These are phyloP conservation scores for Tetraodon nigroviridis DNA, from an alignment of 2,113 vertebrate species.

Conservation along the genomic window DNA sequence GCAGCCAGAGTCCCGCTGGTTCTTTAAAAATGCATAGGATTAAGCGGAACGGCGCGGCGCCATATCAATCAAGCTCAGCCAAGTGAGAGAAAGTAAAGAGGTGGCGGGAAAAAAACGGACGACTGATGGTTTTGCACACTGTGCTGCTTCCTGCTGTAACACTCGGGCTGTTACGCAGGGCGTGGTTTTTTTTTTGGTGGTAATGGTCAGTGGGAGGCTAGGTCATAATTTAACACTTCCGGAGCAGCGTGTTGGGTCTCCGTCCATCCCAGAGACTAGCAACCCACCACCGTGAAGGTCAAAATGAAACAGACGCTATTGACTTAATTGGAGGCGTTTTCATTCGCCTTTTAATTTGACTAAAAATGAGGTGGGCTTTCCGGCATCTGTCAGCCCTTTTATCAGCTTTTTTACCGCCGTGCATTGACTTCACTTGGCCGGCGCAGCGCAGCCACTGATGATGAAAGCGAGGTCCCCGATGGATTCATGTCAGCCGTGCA, in stretches of 20 bases:
- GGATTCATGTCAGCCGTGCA: slow-evolving; percentile 43
- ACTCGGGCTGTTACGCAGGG: slow-evolving; percentile 5
- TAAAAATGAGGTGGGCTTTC: slow-evolving; percentile 10
- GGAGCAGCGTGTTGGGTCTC: slow-evolving; percentile 14
- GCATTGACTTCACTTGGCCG: slow-evolving; percentile 1
- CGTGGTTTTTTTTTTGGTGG: slow-evolving; percentile 9
- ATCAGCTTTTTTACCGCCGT: slow-evolving; percentile 3
- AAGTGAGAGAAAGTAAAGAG: slow-evolving; percentile 54
- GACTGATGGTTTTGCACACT: slow-evolving; percentile 52
- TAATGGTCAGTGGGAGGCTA: slow-evolving; percentile 12
- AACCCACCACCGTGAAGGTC: slow-evolving; percentile 4
- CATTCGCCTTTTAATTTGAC: not conserved
- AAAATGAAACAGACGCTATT: slow-evolving; percentile 30
- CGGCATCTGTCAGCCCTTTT: not conserved
- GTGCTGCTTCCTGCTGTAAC: slow-evolving; percentile 15
- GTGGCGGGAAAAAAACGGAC: slow-evolving; percentile 58
- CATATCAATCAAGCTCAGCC: slow-evolving; percentile 68
- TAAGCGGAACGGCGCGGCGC: slow-evolving; percentile 60
- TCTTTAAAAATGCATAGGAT: slow-evolving; percentile 79
- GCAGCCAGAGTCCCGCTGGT: slow-evolving; percentile 43
- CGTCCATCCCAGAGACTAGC: slow-evolving; percentile 19
- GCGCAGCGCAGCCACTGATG: slow-evolving; percentile 9
- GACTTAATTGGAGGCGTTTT: slow-evolving; percentile 6
- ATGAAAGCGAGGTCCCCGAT: slow-evolving; percentile 35
- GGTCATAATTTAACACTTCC: slow-evolving; percentile 24